These are phyloP conservation scores for Fabriciana adippe DNA, from an alignment of 2,888 invertebrate species.

Conservation along the genomic window DNA sequence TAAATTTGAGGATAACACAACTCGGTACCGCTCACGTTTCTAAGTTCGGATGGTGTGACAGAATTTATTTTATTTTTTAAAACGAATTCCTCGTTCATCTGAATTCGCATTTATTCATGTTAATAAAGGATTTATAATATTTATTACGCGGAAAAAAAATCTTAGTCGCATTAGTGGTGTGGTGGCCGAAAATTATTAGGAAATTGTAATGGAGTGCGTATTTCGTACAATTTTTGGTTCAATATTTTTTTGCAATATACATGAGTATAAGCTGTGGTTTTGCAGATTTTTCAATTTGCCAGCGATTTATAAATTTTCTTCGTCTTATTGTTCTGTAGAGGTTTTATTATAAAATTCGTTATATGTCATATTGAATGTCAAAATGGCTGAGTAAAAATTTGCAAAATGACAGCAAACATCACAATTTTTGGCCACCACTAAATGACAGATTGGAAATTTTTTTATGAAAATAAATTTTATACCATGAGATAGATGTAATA, in stretches of 20 bases:
- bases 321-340: too few species aligned
- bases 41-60: conserved; percentile 49
- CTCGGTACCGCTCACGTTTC: conserved; percentile 30
- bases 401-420: conserved; percentile 4
- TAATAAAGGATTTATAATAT: conserved; percentile 49
- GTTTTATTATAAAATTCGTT: too few species aligned
- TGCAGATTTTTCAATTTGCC: conserved; percentile 10
- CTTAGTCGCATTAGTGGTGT: conserved; percentile 19
- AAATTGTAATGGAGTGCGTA: conserved; percentile 14
- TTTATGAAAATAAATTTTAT: conserved; percentile 56
- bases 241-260: background rate
- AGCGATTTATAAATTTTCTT: too few species aligned
- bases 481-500: conserved; percentile 51
- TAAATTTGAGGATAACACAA: conserved; percentile 27
- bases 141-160: conserved; percentile 35
- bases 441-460: conserved; percentile 45
- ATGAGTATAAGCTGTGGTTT: conserved; percentile 4
- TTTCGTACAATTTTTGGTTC: background rate
- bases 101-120: conserved; percentile 69
- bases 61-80: conserved; percentile 44
- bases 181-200: conserved; percentile 29
- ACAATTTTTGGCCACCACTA: conserved; percentile 46
- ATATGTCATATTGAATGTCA: too few species aligned
- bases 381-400: background rate
- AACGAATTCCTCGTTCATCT: conserved; percentile 53